These are phyloP conservation scores for Metaphire vulgaris DNA, from an alignment of 1,140 invertebrate genomes.

Conservation along the genomic window DNA sequence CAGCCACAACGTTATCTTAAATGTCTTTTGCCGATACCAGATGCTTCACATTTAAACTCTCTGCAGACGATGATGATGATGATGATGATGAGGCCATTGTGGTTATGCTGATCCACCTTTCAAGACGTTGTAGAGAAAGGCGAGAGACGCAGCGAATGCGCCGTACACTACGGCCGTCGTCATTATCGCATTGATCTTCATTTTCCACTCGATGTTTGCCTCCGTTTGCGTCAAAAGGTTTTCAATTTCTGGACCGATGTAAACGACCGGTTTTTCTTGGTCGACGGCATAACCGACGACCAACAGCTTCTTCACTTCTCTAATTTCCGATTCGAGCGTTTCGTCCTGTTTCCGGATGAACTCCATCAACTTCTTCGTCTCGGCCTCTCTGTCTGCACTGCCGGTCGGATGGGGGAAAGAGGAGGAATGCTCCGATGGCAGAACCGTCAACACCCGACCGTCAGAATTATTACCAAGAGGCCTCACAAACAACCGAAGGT, in stretches of 20 bases:
- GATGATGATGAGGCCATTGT: too few relatives aligned
- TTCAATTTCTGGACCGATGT: slow-evolving; percentile 45
- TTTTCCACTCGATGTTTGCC: slow-evolving; percentile 43
- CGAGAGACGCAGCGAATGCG: slow-evolving; percentile 38
- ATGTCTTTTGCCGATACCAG: too few relatives aligned
- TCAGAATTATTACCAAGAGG: not conserved
- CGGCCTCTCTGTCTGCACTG: slow-evolving; percentile 14
- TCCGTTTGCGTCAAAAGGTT: slow-evolving; percentile 38
- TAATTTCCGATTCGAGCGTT: slow-evolving; percentile 25
- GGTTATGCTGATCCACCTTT: slow-evolving; percentile 24
- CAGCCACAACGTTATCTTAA: too few relatives aligned
- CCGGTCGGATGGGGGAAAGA: not conserved
- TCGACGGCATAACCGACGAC: slow-evolving; percentile 14
- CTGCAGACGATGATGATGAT: too few relatives aligned
- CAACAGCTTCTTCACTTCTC: slow-evolving; percentile 34
- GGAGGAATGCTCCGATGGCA: not conserved
- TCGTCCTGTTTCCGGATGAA: slow-evolving; percentile 36
- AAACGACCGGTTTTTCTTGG: slow-evolving; percentile 35
- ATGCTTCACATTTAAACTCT: too few relatives aligned
- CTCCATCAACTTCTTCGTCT: slow-evolving; percentile 36
- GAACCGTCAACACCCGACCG: not conserved
- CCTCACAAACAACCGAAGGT: too few relatives aligned
- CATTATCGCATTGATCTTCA: slow-evolving; percentile 42
- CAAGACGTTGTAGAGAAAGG: slow-evolving; percentile 41
- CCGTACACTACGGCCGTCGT: slow-evolving; percentile 42